Evolutionary conservation across 2,113 vertebrate species (phyloP), one percentile per base, ranked within the genome.

Genomic region (Jaculus jaculus): DNA sequence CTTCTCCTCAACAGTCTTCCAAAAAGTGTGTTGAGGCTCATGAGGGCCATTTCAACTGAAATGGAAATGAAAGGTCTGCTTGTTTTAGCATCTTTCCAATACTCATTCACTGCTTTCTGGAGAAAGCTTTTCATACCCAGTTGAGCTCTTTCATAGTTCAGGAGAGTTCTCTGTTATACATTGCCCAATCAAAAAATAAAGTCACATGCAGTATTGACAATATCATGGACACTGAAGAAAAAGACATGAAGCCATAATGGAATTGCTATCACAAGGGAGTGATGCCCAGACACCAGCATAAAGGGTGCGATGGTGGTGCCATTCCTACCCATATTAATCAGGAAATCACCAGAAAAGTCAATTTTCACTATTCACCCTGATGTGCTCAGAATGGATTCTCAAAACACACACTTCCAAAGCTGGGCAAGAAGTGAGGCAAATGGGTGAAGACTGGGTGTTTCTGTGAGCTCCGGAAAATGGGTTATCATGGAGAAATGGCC

Each of bases 341-440:
- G 84, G 72, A 96, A 91, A 91, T 39, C 24, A 10, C 51, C 17
- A 81, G 75, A 83, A 90, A 96, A 95, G 37, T 80, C 80, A 88
- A 66, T 39, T 74, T 24, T 37, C 39, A 51, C 71, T 88, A 54
- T 34, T 71, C 60, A 77, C 32, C 34, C 8, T 79, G 75, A 60
- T 24, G 1, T 39, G 23, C 74, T 94, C 58, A 80, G 28, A 90
- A 15, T 60, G 3, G 2, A 75, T 63, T 68, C 21, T 23, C 73
- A 47, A 89, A 92, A 21, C 16, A 68, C 58, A 61, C 32, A 87
- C 83, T 92, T 87, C 66, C 80, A 94, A 85, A 89, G 26, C 7
- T n/a, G 47, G 39, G 21, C 32, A 28, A 66, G 68, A 92, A 86
- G 39, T 71, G 12, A 91, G 26, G 73, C 30, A 63, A 60, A 32